Evolutionary conservation across 23 tunicate genomes (phyloP).

Genomic region (Halocynthia aurantium): DNA sequence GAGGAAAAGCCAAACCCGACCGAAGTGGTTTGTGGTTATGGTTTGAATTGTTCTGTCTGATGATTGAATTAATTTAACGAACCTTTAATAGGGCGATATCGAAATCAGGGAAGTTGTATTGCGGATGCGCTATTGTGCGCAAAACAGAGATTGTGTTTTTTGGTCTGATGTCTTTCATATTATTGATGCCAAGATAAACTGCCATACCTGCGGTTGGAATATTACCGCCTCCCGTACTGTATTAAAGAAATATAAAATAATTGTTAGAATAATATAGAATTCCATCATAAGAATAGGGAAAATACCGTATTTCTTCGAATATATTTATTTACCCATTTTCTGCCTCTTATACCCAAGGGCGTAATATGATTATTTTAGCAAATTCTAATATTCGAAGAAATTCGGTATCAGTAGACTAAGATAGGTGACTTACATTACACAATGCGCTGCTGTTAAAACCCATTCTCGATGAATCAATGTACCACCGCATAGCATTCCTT

Average conservation of each 20-base stretch:
- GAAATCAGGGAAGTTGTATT: constrained; percentile 8
- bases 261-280: not conserved
- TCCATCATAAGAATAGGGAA: too few species aligned
- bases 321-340: too few species aligned
- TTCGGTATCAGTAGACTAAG: not conserved
- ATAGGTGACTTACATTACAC: not conserved
- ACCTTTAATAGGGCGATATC: constrained; percentile 16
- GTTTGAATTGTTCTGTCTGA: not conserved
- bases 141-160: not conserved
- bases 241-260: not conserved
- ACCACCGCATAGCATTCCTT: not conserved
- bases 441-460: constrained; percentile 7
- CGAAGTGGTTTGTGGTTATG: not conserved
- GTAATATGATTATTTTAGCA: not conserved
- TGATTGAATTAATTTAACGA: not conserved
- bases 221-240: not conserved
- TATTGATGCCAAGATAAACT: constrained; percentile 9
- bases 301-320: too few species aligned
- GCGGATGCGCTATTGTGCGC: not conserved
- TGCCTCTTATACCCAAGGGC: too few species aligned
- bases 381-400: not conserved
- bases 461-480: constrained; percentile 1
- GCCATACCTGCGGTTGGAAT: not conserved
- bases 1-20: too few species aligned
- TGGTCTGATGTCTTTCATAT: not conserved